Evolutionary conservation across 2,888 invertebrate genomes (phyloP), one percentile per base, ranked within the genome.

Genomic region (Agrypnus murinus): DNA sequence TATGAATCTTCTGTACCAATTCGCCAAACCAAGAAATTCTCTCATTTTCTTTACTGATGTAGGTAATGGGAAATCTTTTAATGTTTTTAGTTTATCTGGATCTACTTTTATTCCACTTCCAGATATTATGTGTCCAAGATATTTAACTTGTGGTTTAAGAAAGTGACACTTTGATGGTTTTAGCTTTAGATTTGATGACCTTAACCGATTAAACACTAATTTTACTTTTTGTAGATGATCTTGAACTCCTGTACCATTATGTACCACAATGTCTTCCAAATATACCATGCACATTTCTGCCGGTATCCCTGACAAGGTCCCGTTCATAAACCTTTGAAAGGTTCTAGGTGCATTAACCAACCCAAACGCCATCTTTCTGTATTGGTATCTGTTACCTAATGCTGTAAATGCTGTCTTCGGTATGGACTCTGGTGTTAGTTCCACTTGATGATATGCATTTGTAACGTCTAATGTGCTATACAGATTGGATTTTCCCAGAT

Each of bases 241-340:
- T n/a, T n/a, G n/a, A n/a, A n/a, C n/a, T n/a, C n/a, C n/a, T n/a
- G 12, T n/a, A 4, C 38, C n/a, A 10, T 12, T 40, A n/a, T 40
- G 38, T 0, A 19, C 12, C 0, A 53, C 31, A 4, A 53, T 25
- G 5, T 10, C 32, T 2, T 53, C 71, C 15, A 66, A 14, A 25
- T 69, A 72, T 10, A 72, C 72, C 53, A 71, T 58, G 31, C 71
- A 72, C 8, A 55, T 17, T 14, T 69, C 43, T 9, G 55, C 63
- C 2, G 59, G 70, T 2, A 74, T 15, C 45, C 69, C 75, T 10
- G 63, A 15, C n/a, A 71, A 7, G 0, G 67, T 67, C 2, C 50
- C 25, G 53, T 71, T 75, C 71, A 75, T 73, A 15, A 73, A 73
- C 5, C 59, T 38, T 32, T 74, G 67, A 45, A 73, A 75, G 0